Evolutionary conservation across 2,797 vertebrate species (phyloP), one percentile per base, ranked within the genome.

Genomic region (Chlorospingus semifuscus): DNA sequence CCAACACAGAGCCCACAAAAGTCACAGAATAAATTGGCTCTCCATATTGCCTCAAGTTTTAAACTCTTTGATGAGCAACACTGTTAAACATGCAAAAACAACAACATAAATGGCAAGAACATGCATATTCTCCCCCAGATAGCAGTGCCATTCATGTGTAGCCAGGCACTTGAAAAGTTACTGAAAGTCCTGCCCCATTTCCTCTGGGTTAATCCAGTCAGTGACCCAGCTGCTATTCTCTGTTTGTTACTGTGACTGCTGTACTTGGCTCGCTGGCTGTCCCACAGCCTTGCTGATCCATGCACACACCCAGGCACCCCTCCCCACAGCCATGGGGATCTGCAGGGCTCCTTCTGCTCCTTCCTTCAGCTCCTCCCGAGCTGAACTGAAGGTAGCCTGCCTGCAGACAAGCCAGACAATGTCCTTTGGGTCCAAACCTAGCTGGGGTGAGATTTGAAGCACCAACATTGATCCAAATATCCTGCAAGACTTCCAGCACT

Each of bases 241-340:
- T 93, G 89, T 95, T 95, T 96, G 69, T 95, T 91, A 61, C 74
- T 95, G 80, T 80, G 72, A 3, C 34, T 94, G 92, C 88, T 91
- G 88, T 42, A 14, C 68, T 95, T 96, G 95, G 95, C 95, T 66
- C 0, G 0, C 7, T 69, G 46, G 34, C 63, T 60, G 44, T 53
- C 52, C 77, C 80, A 29, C 49, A 30, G 49, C 68, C 29, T 82
- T 1, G 1, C 36, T 2, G 89, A 64, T 83, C 47, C 81, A 4
- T 29, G 34, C 15, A 29, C 83, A 53, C 59, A 52, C 27, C 32
- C 52, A 14, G 52, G 26, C 61, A 13, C 23, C 30, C 23, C 42
- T 88, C 42, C n/a, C 63, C 30, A 55, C 36, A 57, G 46, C 49
- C 47, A 13, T 34, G 14, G 7, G 47, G 5, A 5, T 65, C 50